phyloP scores from a whole-genome alignment of 2,113 vertebrate genomes.

The Labeo rohita region DNA sequence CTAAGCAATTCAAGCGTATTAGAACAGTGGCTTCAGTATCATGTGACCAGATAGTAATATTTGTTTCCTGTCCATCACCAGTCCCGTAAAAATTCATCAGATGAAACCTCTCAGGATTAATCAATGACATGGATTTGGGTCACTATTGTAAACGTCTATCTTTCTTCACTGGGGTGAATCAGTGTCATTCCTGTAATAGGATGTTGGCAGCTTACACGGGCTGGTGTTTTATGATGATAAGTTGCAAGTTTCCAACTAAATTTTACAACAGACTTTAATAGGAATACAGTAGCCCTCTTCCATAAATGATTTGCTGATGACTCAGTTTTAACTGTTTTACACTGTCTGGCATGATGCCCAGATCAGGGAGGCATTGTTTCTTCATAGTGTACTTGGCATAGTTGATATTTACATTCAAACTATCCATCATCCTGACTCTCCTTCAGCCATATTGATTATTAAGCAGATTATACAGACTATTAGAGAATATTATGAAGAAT shows the following conservation, averaged over 20 bases:
- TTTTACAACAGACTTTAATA: conserved; percentile 29
- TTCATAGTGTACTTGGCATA: conserved; percentile 23
- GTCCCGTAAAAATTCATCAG: conserved; percentile 12
- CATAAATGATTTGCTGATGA: conserved; percentile 44
- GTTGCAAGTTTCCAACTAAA: conserved; percentile 30
- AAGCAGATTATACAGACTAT: conserved; percentile 5
- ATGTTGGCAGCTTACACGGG: conserved; percentile 44
- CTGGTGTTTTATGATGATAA: conserved; percentile 39
- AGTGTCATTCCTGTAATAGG: conserved; percentile 36
- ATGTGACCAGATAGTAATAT: conserved; percentile 24
- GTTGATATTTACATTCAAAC: conserved; percentile 20
- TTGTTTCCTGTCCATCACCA: conserved; percentile 34
- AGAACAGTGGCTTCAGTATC: background rate
- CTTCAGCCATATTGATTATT: conserved; percentile 28
- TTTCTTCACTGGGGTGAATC: conserved; percentile 30
- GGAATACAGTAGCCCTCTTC: conserved; percentile 31
- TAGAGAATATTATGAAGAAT: background rate
- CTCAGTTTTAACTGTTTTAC: conserved; percentile 34
- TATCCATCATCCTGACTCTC: conserved; percentile 11
- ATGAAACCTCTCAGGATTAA: conserved; percentile 21
- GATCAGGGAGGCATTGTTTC: conserved; percentile 40
- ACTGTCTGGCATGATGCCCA: conserved; percentile 11
- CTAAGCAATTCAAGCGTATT: conserved; percentile 27
- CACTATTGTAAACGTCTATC: conserved; percentile 36
- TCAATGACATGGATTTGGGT: conserved; percentile 47